Conservation (phyloP, 2,113 vertebrate species). For the Anarhynchus alexandrinus region DNA sequence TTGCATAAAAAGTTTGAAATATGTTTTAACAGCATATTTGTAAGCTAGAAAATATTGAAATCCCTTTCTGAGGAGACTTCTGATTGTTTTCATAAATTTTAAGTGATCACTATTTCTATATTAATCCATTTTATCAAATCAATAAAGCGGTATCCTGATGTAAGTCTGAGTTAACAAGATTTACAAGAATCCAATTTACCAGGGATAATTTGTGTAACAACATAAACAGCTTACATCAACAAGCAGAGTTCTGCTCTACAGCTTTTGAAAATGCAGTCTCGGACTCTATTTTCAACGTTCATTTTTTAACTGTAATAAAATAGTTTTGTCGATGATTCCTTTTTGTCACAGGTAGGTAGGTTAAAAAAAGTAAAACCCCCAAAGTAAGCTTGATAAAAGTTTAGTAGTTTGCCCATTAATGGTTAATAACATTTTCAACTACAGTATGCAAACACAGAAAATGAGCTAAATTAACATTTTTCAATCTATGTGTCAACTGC, state of each 20-base stretch:
- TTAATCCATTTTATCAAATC: background rate
- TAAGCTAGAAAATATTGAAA: background rate
- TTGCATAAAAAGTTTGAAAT: background rate
- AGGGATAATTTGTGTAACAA: background rate
- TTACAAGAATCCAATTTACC: conserved; percentile 15
- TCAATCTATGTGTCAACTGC: background rate
- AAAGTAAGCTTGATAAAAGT: background rate
- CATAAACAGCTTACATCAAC: background rate
- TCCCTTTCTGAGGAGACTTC: background rate
- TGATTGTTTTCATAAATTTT: background rate
- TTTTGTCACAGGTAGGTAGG: background rate
- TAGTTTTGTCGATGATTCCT: background rate
- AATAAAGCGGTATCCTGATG: background rate
- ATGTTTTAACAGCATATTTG: background rate
- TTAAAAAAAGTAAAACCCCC: background rate
- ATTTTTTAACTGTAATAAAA: background rate
- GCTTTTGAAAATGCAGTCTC: background rate
- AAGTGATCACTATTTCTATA: background rate
- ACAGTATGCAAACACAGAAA: background rate
- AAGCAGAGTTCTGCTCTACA: background rate
- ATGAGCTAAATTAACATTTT: background rate
- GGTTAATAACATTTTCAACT: background rate
- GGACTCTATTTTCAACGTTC: background rate
- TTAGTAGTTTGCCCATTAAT: background rate
- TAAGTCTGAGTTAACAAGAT: background rate